phyloP scores from a whole-genome alignment of 2,797 vertebrate species.

The Notolabrus celidotus region DNA sequence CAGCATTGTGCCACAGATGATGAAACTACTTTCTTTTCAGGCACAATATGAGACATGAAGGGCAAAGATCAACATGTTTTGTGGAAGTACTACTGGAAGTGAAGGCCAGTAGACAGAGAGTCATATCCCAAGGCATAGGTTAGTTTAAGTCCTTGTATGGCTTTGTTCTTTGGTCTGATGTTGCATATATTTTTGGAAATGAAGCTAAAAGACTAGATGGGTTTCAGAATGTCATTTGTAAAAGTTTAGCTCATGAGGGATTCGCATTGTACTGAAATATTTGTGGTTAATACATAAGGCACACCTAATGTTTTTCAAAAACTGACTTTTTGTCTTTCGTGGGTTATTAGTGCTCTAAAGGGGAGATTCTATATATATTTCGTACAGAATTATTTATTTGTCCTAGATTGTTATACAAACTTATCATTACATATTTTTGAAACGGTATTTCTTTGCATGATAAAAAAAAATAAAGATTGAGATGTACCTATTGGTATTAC shows the following conservation, averaged over 20 bases:
- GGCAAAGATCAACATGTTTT: neutral
- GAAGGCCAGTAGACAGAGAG: neutral
- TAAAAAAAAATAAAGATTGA: conserved; percentile 65
- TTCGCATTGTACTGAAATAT: conserved; percentile 13
- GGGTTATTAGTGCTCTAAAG: conserved; percentile 24
- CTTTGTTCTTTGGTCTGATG: conserved; percentile 5
- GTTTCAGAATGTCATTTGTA: neutral
- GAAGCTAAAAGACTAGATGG: neutral
- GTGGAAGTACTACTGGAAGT: neutral
- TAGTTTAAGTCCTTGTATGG: neutral
- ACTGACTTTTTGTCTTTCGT: conserved; percentile 32
- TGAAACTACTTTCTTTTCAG: neutral
- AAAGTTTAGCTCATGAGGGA: conserved; percentile 20
- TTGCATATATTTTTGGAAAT: conserved; percentile 15
- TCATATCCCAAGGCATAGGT: neutral
- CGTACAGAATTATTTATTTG: conserved; percentile 71
- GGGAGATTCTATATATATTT: conserved; percentile 47
- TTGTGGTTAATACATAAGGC: conserved; percentile 11
- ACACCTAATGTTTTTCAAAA: conserved; percentile 23
- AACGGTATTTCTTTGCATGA: conserved; percentile 68
- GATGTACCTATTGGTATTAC: conserved; percentile 54
- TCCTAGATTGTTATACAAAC: conserved; percentile 57
- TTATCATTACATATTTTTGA: conserved; percentile 68
- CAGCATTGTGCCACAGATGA: neutral
- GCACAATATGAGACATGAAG: conserved; percentile 1